These are phyloP conservation scores for Threskiornis aethiopicus DNA, from an alignment of 2,797 vertebrate genomes.

Conservation along the genomic window DNA sequence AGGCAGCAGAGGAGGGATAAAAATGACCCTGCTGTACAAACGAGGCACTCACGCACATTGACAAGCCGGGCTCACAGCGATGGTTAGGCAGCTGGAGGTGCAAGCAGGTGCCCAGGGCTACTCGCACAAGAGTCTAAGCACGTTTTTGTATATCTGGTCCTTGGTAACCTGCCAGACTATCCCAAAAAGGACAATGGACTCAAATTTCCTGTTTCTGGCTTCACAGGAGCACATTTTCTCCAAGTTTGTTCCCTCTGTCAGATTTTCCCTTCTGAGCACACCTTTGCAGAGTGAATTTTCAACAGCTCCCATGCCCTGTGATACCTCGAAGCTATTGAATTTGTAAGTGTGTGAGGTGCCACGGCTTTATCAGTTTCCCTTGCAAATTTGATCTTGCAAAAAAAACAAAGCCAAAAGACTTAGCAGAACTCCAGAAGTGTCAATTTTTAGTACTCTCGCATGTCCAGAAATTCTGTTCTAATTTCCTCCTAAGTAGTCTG, in stretches of 20 bases:
- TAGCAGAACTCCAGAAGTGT: not conserved
- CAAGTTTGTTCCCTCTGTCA: not conserved
- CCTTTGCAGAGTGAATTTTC: not conserved
- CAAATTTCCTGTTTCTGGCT: not conserved
- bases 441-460: not conserved
- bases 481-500: slow-evolving; percentile 31
- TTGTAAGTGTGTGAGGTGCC: not conserved
- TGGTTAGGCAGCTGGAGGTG: not conserved
- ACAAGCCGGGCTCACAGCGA: not conserved
- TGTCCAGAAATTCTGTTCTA: not conserved
- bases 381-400: not conserved
- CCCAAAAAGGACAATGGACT: slow-evolving; percentile 1
- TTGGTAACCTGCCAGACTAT: not conserved
- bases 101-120: not conserved
- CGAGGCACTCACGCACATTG: fast-evolving
- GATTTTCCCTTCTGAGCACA: not conserved
- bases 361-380: not conserved
- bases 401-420: not conserved
- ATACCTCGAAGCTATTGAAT: not conserved
- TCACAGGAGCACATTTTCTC: not conserved
- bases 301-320: not conserved
- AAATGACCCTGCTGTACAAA: not conserved
- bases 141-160: not conserved
- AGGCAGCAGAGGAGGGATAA: not conserved
- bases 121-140: not conserved